Evolutionary conservation across 2,888 invertebrate genomes (phyloP).

Genomic region (Cryptosula pallasiana): DNA sequence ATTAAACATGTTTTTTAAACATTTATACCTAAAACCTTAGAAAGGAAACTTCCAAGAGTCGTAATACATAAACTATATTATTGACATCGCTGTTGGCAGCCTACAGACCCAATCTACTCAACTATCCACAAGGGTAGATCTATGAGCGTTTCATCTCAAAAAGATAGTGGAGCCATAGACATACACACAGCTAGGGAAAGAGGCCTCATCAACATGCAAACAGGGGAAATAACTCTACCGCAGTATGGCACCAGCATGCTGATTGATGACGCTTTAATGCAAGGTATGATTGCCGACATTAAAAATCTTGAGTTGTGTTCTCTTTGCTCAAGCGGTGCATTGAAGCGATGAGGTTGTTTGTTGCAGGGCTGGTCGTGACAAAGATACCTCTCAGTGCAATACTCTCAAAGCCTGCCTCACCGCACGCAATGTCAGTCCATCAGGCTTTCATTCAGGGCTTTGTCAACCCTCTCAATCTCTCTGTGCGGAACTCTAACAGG

Average conservation of each 20-base stretch:
- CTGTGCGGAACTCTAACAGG: conserved; percentile 51
- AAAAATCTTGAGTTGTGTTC: too few relatives aligned
- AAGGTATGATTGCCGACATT: too few relatives aligned
- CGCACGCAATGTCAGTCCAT: not conserved
- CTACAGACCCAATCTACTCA: conserved; percentile 8
- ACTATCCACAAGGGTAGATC: conserved; percentile 6
- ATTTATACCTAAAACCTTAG: too few relatives aligned
- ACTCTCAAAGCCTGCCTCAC: not conserved
- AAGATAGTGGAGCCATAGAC: not conserved
- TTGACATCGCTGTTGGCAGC: too few relatives aligned
- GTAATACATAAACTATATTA: too few relatives aligned
- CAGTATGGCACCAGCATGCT: conserved; percentile 23
- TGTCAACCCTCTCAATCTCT: conserved; percentile 14
- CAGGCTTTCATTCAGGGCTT: conserved; percentile 19
- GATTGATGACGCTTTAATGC: conserved; percentile 17
- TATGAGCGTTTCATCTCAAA: not conserved
- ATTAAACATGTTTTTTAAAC: too few relatives aligned
- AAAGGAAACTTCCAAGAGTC: too few relatives aligned
- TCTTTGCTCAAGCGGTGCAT: too few relatives aligned
- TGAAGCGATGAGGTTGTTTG: not conserved
- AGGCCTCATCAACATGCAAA: conserved; percentile 6
- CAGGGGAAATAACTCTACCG: conserved; percentile 20
- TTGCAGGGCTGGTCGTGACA: conserved; percentile 10
- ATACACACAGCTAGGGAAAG: conserved; percentile 4
- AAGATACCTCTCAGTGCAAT: not conserved